Percentiles rank a stretch among this genome's conserved stretches.
Evolutionary conservation across 1,140 invertebrate species (phyloP).

Genomic region (honey bee (Apis mellifera)): DNA sequence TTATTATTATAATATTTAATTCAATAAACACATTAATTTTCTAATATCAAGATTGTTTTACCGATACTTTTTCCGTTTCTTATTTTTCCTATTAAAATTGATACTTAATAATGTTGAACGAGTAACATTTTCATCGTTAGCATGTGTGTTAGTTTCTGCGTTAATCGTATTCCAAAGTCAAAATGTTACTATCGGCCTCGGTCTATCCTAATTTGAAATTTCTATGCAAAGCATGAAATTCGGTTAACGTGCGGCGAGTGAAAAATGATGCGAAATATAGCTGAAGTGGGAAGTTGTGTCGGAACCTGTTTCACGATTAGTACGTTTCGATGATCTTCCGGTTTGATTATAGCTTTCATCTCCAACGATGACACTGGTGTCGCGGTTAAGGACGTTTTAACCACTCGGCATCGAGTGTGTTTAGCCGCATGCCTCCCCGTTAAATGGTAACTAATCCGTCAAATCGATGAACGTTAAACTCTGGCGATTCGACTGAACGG

Average conservation of each 20-base stretch:
- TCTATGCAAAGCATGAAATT: neutral
- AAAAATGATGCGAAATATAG: neutral
- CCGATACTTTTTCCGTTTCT: too few relatives aligned
- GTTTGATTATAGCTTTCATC: neutral
- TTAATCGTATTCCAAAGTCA: too few relatives aligned
- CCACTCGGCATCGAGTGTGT: neutral
- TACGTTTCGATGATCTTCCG: neutral
- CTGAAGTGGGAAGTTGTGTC: neutral
- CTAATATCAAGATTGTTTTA: too few relatives aligned
- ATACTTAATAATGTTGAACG: too few relatives aligned
- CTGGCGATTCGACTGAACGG: neutral
- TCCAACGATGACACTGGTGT: neutral
- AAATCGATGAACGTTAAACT: slow-evolving; percentile 31
- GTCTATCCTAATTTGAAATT: neutral
- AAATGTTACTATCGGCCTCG: too few relatives aligned
- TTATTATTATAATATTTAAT: too few relatives aligned
- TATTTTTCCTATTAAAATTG: too few relatives aligned
- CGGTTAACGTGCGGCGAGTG: neutral
- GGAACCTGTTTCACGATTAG: neutral
- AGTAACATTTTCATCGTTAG: too few relatives aligned
- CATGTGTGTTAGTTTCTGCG: too few relatives aligned
- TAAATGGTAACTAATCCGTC: slow-evolving; percentile 20
- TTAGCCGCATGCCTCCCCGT: neutral
- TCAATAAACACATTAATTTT: too few relatives aligned
- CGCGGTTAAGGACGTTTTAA: slow-evolving; percentile 3